Evolutionary conservation across 1,140 invertebrate genomes (phyloP).

Genomic region (Caenorhabditis briggsae): DNA sequence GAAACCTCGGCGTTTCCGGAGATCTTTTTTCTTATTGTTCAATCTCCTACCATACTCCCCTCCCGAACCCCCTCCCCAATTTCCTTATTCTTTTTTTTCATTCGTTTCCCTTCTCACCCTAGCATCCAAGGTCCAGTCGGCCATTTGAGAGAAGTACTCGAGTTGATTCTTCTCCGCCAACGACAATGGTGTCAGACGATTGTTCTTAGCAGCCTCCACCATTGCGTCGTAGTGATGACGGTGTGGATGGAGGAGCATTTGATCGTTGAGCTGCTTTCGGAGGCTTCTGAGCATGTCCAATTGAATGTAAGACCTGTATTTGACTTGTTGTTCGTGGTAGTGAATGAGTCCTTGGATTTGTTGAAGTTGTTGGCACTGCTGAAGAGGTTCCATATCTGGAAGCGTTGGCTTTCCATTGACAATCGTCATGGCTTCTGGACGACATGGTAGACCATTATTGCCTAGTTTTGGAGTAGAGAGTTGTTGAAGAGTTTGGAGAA

Average conservation of each 20-base stretch:
- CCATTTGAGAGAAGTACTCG: slow-evolving; percentile 39
- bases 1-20: background rate
- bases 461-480: slow-evolving; percentile 6
- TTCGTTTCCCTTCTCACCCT: background rate
- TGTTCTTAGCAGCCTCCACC: slow-evolving; percentile 10
- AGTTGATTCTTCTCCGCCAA: slow-evolving; percentile 6
- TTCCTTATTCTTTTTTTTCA: background rate
- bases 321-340: slow-evolving; percentile 42
- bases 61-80: background rate
- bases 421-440: slow-evolving; percentile 31
- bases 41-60: background rate
- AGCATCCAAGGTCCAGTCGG: slow-evolving; percentile 40
- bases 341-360: slow-evolving; percentile 35
- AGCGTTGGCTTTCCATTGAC: background rate
- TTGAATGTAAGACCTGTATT: slow-evolving; percentile 38
- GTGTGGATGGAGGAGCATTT: slow-evolving; percentile 25
- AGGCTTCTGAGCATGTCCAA: slow-evolving; percentile 20
- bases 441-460: slow-evolving; percentile 23
- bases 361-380: slow-evolving; percentile 43
- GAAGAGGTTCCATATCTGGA: slow-evolving; percentile 21
- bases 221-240: slow-evolving; percentile 26
- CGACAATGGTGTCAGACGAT: slow-evolving; percentile 36
- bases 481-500: slow-evolving; percentile 31
- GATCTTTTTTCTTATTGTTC: background rate
- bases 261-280: slow-evolving; percentile 31